A percentile compares a stretch with the other conserved stretches of the same genome.
phyloP scores from a whole-genome alignment of 2,113 vertebrate genomes.

The Pteropus alecto region DNA sequence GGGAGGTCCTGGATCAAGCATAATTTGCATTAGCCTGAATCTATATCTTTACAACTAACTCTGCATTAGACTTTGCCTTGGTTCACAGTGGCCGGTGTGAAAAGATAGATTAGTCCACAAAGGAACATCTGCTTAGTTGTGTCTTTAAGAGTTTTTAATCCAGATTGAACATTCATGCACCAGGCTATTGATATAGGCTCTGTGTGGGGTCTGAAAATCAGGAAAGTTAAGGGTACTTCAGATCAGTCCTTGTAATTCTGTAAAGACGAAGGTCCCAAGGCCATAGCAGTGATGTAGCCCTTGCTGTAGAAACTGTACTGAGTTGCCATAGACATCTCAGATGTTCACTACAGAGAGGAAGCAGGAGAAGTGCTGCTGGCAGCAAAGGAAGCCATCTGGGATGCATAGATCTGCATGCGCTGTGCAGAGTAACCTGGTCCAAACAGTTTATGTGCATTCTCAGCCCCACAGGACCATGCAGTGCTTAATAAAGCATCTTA shows the following conservation, averaged over 20 bases:
- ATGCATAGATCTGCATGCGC: conserved; percentile 41
- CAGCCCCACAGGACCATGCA: conserved; percentile 40
- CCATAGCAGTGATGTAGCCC: background rate
- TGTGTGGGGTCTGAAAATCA: background rate
- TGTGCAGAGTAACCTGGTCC: conserved; percentile 38
- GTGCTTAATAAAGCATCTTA: conserved; percentile 60
- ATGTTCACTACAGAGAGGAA: conserved; percentile 6
- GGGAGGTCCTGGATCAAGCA: background rate
- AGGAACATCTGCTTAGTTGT: background rate
- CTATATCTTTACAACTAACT: background rate
- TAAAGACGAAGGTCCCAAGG: background rate
- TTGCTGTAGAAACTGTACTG: background rate
- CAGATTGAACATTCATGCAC: too few species aligned
- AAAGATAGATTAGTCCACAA: background rate
- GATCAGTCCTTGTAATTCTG: background rate
- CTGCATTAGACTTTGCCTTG: background rate
- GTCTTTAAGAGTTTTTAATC: background rate
- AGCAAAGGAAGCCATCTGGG: conserved; percentile 56
- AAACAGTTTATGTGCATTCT: background rate
- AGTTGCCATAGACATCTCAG: background rate
- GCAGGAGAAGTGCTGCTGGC: conserved; percentile 46
- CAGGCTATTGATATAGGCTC: background rate
- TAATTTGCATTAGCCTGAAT: background rate
- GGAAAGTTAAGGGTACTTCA: background rate
- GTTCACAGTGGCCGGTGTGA: background rate